A percentile compares a stretch with the other conserved stretches of the same genome.
phyloP scores from a whole-genome alignment of 2,113 vertebrate species.

The Microtus ochrogaster region DNA sequence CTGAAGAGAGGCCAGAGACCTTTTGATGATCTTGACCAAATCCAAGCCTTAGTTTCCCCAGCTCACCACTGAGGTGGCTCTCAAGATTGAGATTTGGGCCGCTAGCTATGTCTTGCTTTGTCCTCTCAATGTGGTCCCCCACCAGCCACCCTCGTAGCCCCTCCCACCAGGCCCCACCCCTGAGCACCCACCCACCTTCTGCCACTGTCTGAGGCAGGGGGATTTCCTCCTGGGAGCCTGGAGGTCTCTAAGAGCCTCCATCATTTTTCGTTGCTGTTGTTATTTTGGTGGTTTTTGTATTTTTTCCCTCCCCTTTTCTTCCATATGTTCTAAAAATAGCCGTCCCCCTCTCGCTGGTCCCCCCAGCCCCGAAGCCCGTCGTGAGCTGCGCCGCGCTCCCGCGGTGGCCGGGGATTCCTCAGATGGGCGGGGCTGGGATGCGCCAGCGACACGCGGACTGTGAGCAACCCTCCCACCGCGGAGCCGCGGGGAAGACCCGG shows the following conservation, averaged over 20 bases:
- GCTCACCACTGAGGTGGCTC: neutral
- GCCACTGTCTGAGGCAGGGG: neutral
- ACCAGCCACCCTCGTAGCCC: neutral
- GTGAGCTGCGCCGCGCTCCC: neutral
- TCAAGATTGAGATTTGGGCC: neutral
- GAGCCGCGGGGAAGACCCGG: neutral
- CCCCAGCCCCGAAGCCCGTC: neutral
- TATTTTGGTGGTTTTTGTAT: neutral
- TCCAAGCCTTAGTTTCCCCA: neutral
- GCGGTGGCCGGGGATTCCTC: slow-evolving; percentile 13
- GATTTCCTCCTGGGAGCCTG: slow-evolving; percentile 17
- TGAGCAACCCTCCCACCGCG: neutral
- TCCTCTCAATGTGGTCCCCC: neutral
- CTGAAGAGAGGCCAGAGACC: neutral
- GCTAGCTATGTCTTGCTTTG: neutral
- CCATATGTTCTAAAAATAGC: slow-evolving; percentile 74
- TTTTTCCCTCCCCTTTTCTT: neutral
- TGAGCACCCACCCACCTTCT: slow-evolving; percentile 62
- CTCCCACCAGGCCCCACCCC: neutral
- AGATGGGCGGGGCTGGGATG: neutral
- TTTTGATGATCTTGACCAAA: neutral
- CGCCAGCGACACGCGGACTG: neutral
- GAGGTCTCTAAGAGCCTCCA: slow-evolving; percentile 13
- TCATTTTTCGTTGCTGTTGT: neutral
- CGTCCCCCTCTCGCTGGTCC: neutral